phyloP scores from a whole-genome alignment of 2,113 vertebrate species.

The Pyxicephalus adspersus region DNA sequence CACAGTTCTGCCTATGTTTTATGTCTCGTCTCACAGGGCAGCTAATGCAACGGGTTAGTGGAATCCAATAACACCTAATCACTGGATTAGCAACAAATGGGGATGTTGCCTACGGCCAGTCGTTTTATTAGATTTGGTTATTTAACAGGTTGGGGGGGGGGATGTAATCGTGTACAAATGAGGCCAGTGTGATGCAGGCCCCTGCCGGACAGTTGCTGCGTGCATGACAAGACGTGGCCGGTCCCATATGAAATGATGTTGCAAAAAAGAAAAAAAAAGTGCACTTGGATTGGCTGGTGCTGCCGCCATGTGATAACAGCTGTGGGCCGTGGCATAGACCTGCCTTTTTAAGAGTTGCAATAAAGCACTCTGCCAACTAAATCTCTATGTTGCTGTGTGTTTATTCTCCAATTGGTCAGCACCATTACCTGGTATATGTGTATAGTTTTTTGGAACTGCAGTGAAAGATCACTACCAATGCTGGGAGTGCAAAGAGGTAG shows the following conservation, averaged over 20 bases:
- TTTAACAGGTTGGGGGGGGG: too few relatives aligned
- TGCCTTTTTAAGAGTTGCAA: slow-evolving; percentile 55
- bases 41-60: not conserved
- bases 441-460: too few relatives aligned
- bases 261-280: not conserved
- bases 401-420: not conserved
- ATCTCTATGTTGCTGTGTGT: slow-evolving; percentile 4
- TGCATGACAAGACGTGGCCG: not conserved
- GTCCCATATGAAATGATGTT: not conserved
- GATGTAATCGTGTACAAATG: not conserved
- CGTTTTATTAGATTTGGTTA: too few relatives aligned
- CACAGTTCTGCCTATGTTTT: not conserved
- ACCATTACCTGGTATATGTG: too few relatives aligned
- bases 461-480: too few relatives aligned
- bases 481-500: too few relatives aligned
- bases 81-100: not conserved
- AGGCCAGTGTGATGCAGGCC: not conserved
- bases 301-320: slow-evolving; percentile 28
- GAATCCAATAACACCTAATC: slow-evolving; percentile 4
- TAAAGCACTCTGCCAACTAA: slow-evolving; percentile 48
- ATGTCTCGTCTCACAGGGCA: slow-evolving; percentile 19
- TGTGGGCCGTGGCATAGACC: not conserved
- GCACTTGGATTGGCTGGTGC: slow-evolving; percentile 29
- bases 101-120: too few relatives aligned
- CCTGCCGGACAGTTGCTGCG: not conserved